Percentiles rank a stretch among this genome's conserved stretches.
Evolutionary conservation across 2,797 vertebrate species (phyloP).

Genomic region (Mormyrus hasselquistii): DNA sequence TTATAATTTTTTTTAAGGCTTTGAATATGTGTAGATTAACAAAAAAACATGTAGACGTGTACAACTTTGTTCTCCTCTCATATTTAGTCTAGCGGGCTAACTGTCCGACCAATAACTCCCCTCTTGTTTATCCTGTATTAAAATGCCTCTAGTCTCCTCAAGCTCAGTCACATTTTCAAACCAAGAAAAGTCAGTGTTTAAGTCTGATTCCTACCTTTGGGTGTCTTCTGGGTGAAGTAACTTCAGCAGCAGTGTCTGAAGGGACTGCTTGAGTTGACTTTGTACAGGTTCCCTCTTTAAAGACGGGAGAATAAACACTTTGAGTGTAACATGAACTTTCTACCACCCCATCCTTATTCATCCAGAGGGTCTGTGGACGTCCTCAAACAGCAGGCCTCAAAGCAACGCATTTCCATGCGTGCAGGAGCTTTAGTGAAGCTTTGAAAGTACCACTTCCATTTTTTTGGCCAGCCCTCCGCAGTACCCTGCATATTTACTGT

Average conservation of each 20-base stretch:
- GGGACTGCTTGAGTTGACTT: background rate
- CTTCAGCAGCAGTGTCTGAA: background rate
- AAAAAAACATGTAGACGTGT: background rate
- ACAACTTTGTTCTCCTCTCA: background rate
- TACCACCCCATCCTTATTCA: background rate
- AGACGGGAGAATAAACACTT: background rate
- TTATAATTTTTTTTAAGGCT: background rate
- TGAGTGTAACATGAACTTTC: constrained; percentile 5
- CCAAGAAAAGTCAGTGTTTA: background rate
- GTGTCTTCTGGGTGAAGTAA: background rate
- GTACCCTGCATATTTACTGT: background rate
- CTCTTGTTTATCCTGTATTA: background rate
- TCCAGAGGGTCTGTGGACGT: background rate
- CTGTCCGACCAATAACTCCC: background rate
- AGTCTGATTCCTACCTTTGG: background rate
- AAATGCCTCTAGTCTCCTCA: background rate
- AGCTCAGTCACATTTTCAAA: background rate
- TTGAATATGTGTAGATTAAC: background rate
- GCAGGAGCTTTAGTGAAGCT: background rate
- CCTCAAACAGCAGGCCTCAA: background rate
- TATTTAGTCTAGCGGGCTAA: background rate
- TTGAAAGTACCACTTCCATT: background rate
- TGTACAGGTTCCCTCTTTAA: background rate
- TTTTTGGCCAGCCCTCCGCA: background rate
- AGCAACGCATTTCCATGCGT: background rate